A percentile compares a stretch with the other conserved stretches of the same genome.
Evolutionary conservation across 2,888 invertebrate genomes (phyloP).

Genomic region (Reticulitermes lucifugus): DNA sequence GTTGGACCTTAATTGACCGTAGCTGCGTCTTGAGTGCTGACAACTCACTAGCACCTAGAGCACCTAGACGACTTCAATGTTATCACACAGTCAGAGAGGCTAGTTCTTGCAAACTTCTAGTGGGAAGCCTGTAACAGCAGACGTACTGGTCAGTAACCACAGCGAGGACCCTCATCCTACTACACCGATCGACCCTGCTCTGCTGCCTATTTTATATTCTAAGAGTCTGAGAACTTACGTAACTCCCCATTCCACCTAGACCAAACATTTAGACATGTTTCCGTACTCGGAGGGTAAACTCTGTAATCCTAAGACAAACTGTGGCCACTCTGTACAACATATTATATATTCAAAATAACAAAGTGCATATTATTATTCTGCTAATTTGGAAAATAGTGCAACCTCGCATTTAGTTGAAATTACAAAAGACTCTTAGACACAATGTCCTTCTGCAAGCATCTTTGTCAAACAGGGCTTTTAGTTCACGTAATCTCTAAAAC

Average conservation of each 20-base stretch:
- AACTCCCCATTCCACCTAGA: not conserved
- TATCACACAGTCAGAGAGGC: not conserved
- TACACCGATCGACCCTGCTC: constrained; percentile 8
- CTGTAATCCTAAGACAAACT: constrained; percentile 5
- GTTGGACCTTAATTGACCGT: not conserved
- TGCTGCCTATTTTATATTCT: not conserved
- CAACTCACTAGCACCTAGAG: not conserved
- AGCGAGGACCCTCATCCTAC: not conserved
- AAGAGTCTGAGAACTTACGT: not conserved
- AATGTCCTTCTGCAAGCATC: not conserved
- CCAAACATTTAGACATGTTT: not conserved
- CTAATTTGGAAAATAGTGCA: not conserved
- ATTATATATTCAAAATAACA: not conserved
- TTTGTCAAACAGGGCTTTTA: not conserved
- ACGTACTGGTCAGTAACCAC: not conserved
- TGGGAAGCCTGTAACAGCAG: not conserved
- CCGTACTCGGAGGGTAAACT: not conserved
- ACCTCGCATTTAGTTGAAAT: not conserved
- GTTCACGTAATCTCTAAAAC: not conserved
- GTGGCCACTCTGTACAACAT: not conserved
- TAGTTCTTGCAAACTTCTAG: constrained; percentile 12
- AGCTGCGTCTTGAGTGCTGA: not conserved
- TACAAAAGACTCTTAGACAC: not conserved
- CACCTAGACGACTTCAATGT: not conserved
- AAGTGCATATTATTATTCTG: not conserved